A percentile compares a stretch with the other conserved stretches of the same genome.
These are phyloP conservation scores for Drosophila melanica DNA, from an alignment of 1,140 invertebrate species.

Conservation along the genomic window DNA sequence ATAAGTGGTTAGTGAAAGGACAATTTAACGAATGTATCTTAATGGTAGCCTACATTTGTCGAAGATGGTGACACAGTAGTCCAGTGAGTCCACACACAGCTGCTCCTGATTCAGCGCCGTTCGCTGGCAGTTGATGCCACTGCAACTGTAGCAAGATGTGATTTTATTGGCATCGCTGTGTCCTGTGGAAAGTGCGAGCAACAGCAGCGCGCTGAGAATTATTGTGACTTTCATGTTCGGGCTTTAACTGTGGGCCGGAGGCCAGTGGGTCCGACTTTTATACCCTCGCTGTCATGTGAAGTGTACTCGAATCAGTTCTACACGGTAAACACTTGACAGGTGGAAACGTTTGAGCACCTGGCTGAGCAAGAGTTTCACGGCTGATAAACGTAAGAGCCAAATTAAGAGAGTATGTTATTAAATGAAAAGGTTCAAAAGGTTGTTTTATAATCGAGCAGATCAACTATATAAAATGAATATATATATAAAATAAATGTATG, in stretches of 20 bases:
- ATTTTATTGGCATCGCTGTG: slow-evolving; percentile 38
- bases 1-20: background rate
- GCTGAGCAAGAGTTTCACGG: background rate
- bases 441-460: no score
- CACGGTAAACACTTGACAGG: slow-evolving; percentile 25
- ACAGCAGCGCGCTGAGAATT: slow-evolving; percentile 36
- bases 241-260: slow-evolving; percentile 42
- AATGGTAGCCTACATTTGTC: slow-evolving; percentile 37
- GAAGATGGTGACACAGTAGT: slow-evolving; percentile 67
- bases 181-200: slow-evolving; percentile 43
- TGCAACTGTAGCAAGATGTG: slow-evolving; percentile 64
- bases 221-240: slow-evolving; percentile 56
- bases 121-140: slow-evolving; percentile 70
- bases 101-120: slow-evolving; percentile 34
- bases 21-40: background rate
- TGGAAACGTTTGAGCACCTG: slow-evolving; percentile 8
- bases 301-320: slow-evolving; percentile 47
- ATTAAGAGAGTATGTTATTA: background rate
- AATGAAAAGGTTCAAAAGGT: no score
- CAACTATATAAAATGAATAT: no score
- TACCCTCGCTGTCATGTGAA: slow-evolving; percentile 51
- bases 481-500: no score
- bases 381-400: slow-evolving; percentile 3
- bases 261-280: slow-evolving; percentile 58
- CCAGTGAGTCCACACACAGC: slow-evolving; percentile 61